Evolutionary conservation across 2,113 vertebrate genomes (phyloP).

Genomic region (Enhydra lutris): DNA sequence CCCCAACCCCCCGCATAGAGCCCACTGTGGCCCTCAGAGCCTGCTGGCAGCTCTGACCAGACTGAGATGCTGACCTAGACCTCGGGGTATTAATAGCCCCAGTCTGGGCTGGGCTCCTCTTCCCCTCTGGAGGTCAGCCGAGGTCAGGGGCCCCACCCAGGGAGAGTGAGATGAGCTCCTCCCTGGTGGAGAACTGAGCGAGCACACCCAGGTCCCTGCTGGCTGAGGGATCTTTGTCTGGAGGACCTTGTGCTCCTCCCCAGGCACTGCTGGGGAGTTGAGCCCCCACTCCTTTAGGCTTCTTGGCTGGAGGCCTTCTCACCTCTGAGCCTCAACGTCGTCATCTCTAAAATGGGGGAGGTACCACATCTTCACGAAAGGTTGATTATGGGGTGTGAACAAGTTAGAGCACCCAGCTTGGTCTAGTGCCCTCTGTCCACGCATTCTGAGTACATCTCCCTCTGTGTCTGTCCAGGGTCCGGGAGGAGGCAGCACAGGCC

Average conservation of each 20-base stretch:
- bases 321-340: background rate
- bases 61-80: slow-evolving; percentile 40
- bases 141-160: background rate
- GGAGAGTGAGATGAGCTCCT: background rate
- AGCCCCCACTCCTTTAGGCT: background rate
- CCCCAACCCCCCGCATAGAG: background rate
- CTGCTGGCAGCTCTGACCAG: background rate
- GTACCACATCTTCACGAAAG: fast-evolving
- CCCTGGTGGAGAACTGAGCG: background rate
- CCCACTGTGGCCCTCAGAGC: background rate
- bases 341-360: background rate
- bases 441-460: fast-evolving
- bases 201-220: background rate
- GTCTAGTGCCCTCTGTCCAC: fast-evolving
- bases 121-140: background rate
- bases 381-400: fast-evolving
- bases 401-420: fast-evolving
- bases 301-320: background rate
- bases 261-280: background rate
- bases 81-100: slow-evolving; percentile 53
- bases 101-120: background rate
- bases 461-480: fast-evolving
- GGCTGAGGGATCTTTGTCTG: background rate
- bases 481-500: background rate
- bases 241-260: background rate